Conservation (phyloP, 2,113 vertebrate genomes). For the Planiliza haematocheilus region DNA sequence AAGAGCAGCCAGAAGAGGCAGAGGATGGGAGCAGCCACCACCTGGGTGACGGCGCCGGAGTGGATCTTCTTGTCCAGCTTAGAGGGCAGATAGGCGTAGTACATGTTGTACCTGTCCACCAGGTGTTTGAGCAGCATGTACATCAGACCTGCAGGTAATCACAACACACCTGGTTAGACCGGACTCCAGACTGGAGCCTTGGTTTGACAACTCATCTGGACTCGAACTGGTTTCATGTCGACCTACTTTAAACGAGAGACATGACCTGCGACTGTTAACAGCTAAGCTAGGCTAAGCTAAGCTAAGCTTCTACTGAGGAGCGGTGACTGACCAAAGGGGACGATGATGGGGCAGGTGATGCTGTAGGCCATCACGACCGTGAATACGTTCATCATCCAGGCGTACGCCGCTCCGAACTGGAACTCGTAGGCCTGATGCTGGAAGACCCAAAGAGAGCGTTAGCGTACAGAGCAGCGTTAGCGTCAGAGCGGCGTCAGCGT, state of each 20-base stretch:
- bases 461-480: no score
- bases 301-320: no score
- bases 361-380: conserved; percentile 99
- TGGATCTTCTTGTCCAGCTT: conserved; percentile 99
- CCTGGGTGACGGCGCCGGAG: conserved; percentile 95
- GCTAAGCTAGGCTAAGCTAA: no score
- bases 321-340: conserved; percentile 90
- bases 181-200: no score
- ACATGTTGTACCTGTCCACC: conserved; percentile 98
- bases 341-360: conserved; percentile 98
- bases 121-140: conserved; percentile 98
- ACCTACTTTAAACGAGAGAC: background rate
- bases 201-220: no score
- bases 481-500: no score
- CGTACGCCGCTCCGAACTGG: conserved; percentile 96
- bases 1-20: conserved; percentile 98
- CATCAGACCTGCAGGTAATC: conserved; percentile 88
- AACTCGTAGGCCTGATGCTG: conserved; percentile 99
- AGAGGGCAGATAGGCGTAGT: conserved; percentile 97
- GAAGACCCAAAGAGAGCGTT: background rate
- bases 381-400: conserved; percentile 99
- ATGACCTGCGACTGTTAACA: background rate
- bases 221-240: background rate
- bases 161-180: background rate
- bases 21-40: conserved; percentile 96